Conservation (phyloP, 92 coral and sea anemone species). For the Parazoanthus darwini region DNA sequence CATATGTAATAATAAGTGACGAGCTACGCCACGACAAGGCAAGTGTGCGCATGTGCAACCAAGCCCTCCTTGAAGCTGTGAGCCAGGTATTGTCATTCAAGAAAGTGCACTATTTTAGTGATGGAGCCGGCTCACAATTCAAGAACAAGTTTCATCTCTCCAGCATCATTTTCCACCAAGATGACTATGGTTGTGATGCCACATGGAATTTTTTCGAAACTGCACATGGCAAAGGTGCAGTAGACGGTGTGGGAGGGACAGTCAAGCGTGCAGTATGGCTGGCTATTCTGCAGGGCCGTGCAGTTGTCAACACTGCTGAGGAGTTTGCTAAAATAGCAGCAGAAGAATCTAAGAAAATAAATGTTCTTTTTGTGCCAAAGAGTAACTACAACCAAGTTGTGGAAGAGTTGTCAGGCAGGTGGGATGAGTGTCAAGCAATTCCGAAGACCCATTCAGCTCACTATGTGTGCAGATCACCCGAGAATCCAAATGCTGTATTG, state of each 20-base stretch:
- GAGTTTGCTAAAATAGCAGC: constrained; percentile 39
- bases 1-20: constrained; percentile 20
- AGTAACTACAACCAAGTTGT: constrained; percentile 27
- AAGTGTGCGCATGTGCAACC: constrained; percentile 35
- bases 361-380: constrained; percentile 29
- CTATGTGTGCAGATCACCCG: too few species aligned
- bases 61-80: constrained; percentile 26
- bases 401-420: background rate
- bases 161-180: too few species aligned
- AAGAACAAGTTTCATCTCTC: constrained; percentile 12
- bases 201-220: too few species aligned
- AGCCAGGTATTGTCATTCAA: constrained; percentile 3
- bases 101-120: constrained; percentile 17
- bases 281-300: constrained; percentile 52
- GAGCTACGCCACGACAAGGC: constrained; percentile 32
- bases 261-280: constrained; percentile 47
- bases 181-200: too few species aligned
- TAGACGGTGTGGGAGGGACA: background rate
- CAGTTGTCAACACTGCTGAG: constrained; percentile 52
- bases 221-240: too few species aligned
- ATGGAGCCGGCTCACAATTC: constrained; percentile 29
- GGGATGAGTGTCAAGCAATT: too few species aligned
- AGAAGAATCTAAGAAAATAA: constrained; percentile 28
- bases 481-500: constrained; percentile 1
- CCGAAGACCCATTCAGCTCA: too few species aligned